Conservation (phyloP, 2,888 invertebrate genomes). For the Margaritifera margaritifera region DNA sequence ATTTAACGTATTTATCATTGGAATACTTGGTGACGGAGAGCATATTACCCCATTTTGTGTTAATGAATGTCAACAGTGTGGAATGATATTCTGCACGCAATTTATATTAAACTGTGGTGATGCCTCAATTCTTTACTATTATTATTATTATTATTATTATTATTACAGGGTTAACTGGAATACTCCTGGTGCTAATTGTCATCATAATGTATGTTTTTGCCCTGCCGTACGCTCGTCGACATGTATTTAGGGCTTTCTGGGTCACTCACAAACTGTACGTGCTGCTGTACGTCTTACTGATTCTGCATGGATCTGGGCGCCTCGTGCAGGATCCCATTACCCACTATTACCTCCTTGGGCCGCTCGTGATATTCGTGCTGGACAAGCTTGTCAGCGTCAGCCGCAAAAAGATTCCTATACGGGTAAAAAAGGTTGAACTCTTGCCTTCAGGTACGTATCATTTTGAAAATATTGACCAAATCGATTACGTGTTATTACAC, state of each 20-base stretch:
- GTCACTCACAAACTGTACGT: slow-evolving; percentile 78
- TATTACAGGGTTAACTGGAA: slow-evolving; percentile 76
- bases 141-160: too few species aligned
- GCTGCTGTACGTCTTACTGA: slow-evolving; percentile 76
- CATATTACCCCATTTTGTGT: too few species aligned
- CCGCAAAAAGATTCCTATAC: slow-evolving; percentile 77
- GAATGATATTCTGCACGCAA: too few species aligned
- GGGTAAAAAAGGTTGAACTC: slow-evolving; percentile 76
- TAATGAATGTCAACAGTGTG: too few species aligned
- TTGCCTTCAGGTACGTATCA: slow-evolving; percentile 79
- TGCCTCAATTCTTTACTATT: too few species aligned
- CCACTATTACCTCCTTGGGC: slow-evolving; percentile 77
- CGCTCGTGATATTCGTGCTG: slow-evolving; percentile 76
- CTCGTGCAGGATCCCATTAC: slow-evolving; percentile 77
- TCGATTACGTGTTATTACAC: too few species aligned
- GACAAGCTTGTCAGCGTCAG: slow-evolving; percentile 77
- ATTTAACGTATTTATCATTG: too few species aligned
- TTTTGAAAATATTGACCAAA: too few species aligned
- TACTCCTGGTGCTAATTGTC: slow-evolving; percentile 75
- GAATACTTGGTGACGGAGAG: too few species aligned
- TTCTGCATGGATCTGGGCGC: slow-evolving; percentile 78
- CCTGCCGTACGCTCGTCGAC: slow-evolving; percentile 75
- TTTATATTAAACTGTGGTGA: too few species aligned
- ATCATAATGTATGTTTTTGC: slow-evolving; percentile 78
- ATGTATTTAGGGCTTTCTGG: slow-evolving; percentile 78